phyloP scores from a whole-genome alignment of 2,888 invertebrate genomes.

The Nemotelus nigrinus region DNA sequence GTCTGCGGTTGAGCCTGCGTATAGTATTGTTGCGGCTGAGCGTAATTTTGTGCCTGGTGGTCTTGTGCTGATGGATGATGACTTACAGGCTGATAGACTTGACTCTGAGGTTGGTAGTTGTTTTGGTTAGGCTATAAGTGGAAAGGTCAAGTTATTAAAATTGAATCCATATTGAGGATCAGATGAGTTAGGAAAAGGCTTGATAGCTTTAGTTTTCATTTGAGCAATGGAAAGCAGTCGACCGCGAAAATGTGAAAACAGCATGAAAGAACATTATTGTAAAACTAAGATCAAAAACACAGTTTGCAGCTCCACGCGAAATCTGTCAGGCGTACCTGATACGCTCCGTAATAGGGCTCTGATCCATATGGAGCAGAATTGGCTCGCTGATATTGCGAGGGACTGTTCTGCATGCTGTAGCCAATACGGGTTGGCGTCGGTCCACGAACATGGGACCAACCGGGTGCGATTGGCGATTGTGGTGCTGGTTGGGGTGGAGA shows the following conservation, averaged over 20 bases:
- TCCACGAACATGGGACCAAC: conserved; percentile 52
- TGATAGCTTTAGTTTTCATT: conserved; percentile 12
- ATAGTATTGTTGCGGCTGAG: conserved; percentile 50
- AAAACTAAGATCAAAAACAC: too few relatives aligned
- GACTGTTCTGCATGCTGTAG: conserved; percentile 41
- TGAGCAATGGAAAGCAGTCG: neutral
- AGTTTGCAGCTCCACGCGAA: neutral
- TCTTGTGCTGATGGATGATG: conserved; percentile 46
- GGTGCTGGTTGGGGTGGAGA: conserved; percentile 31
- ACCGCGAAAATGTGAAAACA: conserved; percentile 15
- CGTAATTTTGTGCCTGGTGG: conserved; percentile 46
- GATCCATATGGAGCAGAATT: conserved; percentile 41
- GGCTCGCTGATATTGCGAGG: conserved; percentile 19
- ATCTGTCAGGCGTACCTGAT: conserved; percentile 44
- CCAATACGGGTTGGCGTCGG: conserved; percentile 48
- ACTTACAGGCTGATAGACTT: conserved; percentile 50
- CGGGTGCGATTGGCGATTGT: conserved; percentile 28
- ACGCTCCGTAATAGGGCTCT: conserved; percentile 42
- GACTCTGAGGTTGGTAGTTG: conserved; percentile 49
- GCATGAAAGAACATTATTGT: neutral
- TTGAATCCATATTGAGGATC: neutral
- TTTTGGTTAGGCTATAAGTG: conserved; percentile 43
- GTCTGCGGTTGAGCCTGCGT: conserved; percentile 55
- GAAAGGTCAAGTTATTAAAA: neutral
- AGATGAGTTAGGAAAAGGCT: conserved; percentile 10